Evolutionary conservation across 2,797 vertebrate species (phyloP).

Genomic region (Darevskia mixta): DNA sequence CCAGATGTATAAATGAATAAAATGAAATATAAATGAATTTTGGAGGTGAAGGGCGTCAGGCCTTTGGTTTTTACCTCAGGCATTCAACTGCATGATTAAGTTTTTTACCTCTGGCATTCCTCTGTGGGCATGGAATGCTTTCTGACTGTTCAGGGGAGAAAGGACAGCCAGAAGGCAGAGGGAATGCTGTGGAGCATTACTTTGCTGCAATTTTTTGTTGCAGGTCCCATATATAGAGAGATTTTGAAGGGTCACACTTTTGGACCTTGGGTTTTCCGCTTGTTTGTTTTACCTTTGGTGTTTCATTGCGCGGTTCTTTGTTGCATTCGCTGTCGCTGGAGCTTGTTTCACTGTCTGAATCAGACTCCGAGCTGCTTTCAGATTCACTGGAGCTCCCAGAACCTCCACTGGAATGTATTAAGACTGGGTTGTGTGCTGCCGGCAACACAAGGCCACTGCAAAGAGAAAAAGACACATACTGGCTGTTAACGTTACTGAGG

Average conservation of each 20-base stretch:
- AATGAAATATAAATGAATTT: neutral
- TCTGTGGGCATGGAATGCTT: no score
- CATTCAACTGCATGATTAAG: slow-evolving; percentile 75
- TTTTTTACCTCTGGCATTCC: slow-evolving; percentile 8
- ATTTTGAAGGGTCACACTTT: neutral
- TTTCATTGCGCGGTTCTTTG: slow-evolving; percentile 83
- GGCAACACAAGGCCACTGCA: slow-evolving; percentile 75
- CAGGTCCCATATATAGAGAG: neutral
- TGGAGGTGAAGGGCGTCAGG: neutral
- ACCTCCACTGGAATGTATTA: slow-evolving; percentile 80
- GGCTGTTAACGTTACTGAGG: neutral
- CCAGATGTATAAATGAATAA: no score
- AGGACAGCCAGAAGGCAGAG: no score
- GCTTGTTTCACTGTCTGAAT: slow-evolving; percentile 92
- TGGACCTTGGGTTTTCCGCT: no score
- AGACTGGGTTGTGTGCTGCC: slow-evolving; percentile 51
- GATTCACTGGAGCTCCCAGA: slow-evolving; percentile 91
- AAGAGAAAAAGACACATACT: slow-evolving; percentile 33
- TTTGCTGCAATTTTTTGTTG: no score
- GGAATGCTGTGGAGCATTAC: no score
- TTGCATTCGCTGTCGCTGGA: slow-evolving; percentile 92
- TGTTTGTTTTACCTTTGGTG: slow-evolving; percentile 84
- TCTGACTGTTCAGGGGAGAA: no score
- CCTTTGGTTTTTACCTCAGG: neutral
- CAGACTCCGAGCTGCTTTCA: slow-evolving; percentile 91